A percentile compares a stretch with the other conserved stretches of the same genome.
Conservation (phyloP, 2,113 vertebrate genomes). For the Willisornis vidua region DNA sequence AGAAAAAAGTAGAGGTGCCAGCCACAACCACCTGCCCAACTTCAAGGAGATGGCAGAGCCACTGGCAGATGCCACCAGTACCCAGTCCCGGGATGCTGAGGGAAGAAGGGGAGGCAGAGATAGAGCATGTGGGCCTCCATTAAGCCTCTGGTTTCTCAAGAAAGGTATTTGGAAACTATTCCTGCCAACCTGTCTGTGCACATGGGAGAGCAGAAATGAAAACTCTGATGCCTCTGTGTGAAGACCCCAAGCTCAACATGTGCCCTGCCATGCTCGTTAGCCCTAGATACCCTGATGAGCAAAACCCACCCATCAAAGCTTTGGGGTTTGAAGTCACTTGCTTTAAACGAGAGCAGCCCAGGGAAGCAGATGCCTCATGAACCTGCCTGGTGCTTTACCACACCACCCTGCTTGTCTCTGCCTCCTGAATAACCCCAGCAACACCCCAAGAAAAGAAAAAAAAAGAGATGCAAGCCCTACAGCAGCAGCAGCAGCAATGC, state of each 20-base stretch:
- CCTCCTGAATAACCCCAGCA: not conserved
- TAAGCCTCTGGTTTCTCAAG: not conserved
- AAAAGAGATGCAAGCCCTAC: not conserved
- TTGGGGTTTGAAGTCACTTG: not conserved
- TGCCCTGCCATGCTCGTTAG: not conserved
- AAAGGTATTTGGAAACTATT: not conserved
- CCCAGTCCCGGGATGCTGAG: fast-evolving
- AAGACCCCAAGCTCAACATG: not conserved
- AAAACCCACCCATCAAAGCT: not conserved
- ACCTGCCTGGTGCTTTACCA: not conserved
- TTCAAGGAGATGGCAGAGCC: not conserved
- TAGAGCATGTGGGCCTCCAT: not conserved
- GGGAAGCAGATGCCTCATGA: not conserved
- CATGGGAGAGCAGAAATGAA: not conserved
- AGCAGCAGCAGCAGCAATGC: not conserved
- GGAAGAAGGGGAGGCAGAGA: not conserved
- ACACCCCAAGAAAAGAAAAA: not conserved
- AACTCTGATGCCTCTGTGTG: not conserved
- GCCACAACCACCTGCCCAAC: not conserved
- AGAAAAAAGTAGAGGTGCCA: constrained; percentile 31
- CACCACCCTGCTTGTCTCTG: not conserved
- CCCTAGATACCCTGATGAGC: not conserved
- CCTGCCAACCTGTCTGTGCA: not conserved
- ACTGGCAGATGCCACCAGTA: constrained; percentile 22
- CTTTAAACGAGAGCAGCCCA: not conserved